Conservation (phyloP, 2,888 invertebrate genomes). For the Megamerina dolium region DNA sequence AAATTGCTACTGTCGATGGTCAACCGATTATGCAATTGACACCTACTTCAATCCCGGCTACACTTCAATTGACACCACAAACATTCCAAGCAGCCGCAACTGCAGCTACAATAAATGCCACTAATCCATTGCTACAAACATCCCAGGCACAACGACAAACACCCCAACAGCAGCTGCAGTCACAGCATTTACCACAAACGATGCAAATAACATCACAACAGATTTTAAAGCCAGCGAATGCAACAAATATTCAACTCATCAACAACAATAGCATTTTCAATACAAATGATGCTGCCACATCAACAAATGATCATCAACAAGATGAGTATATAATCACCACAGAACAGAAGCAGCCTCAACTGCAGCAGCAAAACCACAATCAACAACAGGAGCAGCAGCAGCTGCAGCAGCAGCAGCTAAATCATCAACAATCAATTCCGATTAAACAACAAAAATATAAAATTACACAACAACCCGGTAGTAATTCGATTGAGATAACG, state of each 20-base stretch:
- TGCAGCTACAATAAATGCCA: constrained; percentile 13
- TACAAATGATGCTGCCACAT: constrained; percentile 31
- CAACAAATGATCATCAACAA: constrained; percentile 28
- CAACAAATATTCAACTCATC: constrained; percentile 5
- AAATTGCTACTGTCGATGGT: constrained; percentile 47
- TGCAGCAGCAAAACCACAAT: constrained; percentile 1
- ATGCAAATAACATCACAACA: constrained; percentile 27
- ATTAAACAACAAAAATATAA: constrained; percentile 27
- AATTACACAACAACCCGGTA: constrained; percentile 23
- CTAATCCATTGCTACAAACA: constrained; percentile 13
- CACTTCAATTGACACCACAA: constrained; percentile 42
- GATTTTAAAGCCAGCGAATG: constrained; percentile 17
- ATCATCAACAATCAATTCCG: background rate
- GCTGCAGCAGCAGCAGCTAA: too few relatives aligned
- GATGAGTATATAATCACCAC: constrained; percentile 8
- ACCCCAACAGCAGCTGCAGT: constrained; percentile 10
- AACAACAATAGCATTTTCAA: constrained; percentile 1
- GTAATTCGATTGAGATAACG: constrained; percentile 26
- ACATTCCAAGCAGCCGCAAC: constrained; percentile 28
- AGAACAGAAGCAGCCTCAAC: constrained; percentile 8
- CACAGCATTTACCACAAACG: constrained; percentile 14
- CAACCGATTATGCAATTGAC: constrained; percentile 49
- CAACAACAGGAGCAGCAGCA: background rate
- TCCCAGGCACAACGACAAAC: constrained; percentile 15
- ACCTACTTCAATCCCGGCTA: constrained; percentile 46